These are phyloP conservation scores for Pachymerium ferrugineum DNA, from an alignment of 2,888 invertebrate species.

Conservation along the genomic window DNA sequence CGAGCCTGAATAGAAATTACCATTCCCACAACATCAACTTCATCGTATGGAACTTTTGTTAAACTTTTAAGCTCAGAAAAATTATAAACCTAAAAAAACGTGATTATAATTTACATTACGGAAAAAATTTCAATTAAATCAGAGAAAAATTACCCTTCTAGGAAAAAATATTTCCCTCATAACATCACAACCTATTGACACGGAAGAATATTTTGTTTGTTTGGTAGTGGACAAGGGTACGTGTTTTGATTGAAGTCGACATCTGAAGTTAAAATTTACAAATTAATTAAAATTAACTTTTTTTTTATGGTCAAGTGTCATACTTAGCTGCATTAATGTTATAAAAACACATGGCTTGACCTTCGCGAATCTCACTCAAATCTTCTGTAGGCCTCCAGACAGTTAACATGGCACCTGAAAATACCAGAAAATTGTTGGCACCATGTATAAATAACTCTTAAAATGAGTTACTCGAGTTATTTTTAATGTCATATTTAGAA, in stretches of 20 bases:
- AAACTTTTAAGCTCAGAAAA: slow-evolving; percentile 38
- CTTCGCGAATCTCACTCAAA: slow-evolving; percentile 55
- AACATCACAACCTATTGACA: not conserved
- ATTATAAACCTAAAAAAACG: slow-evolving; percentile 36
- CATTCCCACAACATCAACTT: slow-evolving; percentile 68
- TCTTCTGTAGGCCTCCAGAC: slow-evolving; percentile 67
- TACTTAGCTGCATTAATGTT: slow-evolving; percentile 53
- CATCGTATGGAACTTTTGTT: slow-evolving; percentile 54
- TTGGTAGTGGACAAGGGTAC: not conserved
- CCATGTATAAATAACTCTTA: not conserved
- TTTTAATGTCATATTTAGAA: not conserved
- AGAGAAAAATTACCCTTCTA: not conserved
- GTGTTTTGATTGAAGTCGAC: not conserved
- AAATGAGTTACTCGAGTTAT: not conserved
- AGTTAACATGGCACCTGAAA: slow-evolving; percentile 54
- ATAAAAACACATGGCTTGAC: slow-evolving; percentile 56
- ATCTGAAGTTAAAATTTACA: not conserved
- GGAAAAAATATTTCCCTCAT: not conserved
- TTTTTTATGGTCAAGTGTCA: not conserved
- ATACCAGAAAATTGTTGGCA: slow-evolving; percentile 33
- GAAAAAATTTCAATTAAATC: too few species aligned
- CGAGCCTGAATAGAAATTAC: slow-evolving; percentile 54
- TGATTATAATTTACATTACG: not conserved
- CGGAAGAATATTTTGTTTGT: not conserved
- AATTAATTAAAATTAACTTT: not conserved